Conservation (phyloP, 2,888 invertebrate genomes). For the Osedax frankpressi region DNA sequence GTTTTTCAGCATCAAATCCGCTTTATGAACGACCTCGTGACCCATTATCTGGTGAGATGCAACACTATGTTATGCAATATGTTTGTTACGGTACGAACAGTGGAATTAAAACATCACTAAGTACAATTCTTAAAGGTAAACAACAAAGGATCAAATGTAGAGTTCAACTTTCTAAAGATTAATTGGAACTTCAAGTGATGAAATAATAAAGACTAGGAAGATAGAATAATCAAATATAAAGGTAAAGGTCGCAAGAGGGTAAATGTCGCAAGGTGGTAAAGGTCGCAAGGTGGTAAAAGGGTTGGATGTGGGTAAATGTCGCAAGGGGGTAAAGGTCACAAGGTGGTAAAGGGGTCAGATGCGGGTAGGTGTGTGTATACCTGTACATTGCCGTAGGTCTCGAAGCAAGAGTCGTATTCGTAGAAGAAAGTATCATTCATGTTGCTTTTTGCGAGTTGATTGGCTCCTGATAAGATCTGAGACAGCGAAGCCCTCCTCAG, state of each 20-base stretch:
- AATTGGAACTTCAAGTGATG: too few species aligned
- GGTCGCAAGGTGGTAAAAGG: constrained; percentile 12
- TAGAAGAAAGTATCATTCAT: constrained; percentile 31
- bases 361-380: too few species aligned
- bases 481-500: constrained; percentile 21
- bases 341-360: not conserved
- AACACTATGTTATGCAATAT: too few species aligned
- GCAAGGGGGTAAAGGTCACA: not conserved
- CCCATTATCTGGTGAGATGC: not conserved
- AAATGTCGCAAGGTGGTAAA: too few species aligned
- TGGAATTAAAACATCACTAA: too few species aligned
- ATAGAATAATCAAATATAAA: too few species aligned
- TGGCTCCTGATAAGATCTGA: constrained; percentile 25
- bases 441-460: constrained; percentile 28
- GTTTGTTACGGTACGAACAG: too few species aligned
- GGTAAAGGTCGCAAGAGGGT: too few species aligned
- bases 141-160: too few species aligned
- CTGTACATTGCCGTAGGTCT: constrained; percentile 12
- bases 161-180: too few species aligned
- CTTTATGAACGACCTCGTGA: constrained; percentile 30
- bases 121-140: too few species aligned
- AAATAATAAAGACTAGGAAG: too few species aligned
- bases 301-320: constrained; percentile 13
- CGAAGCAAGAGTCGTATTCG: constrained; percentile 31
- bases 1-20: constrained; percentile 29